Percentiles rank a stretch among this genome's conserved stretches.
These are phyloP conservation scores for Ecliptopera silaceata DNA, from an alignment of 2,888 invertebrate genomes.

Conservation along the genomic window DNA sequence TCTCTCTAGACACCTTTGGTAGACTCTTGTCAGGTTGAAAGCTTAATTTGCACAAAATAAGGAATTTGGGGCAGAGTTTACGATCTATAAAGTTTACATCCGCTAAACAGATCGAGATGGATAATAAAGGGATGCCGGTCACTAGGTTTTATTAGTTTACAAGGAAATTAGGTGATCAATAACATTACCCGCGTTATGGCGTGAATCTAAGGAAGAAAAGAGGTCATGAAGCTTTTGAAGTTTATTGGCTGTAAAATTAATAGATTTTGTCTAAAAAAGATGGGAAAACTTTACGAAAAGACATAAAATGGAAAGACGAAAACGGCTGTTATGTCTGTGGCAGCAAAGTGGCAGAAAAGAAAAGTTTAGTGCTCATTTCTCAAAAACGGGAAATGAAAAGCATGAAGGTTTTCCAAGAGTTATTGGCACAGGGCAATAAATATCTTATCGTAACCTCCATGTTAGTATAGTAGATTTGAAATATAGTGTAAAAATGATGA, in stretches of 20 bases:
- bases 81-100: constrained; percentile 48
- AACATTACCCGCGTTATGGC: background rate
- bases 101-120: constrained; percentile 35
- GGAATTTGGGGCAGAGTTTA: constrained; percentile 47
- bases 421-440: too few species aligned
- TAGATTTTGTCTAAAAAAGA: background rate
- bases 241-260: background rate
- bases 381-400: too few species aligned
- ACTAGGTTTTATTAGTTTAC: constrained; percentile 17
- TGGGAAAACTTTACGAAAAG: background rate
- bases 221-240: background rate
- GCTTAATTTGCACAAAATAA: constrained; percentile 43
- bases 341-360: background rate
- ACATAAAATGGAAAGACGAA: background rate
- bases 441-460: too few species aligned
- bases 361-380: background rate
- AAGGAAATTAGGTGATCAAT: constrained; percentile 9
- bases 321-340: background rate
- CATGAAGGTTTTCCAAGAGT: too few species aligned
- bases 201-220: background rate
- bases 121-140: constrained; percentile 23
- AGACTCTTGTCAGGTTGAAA: constrained; percentile 35
- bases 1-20: background rate
- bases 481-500: too few species aligned
- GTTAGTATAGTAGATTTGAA: too few species aligned